These are phyloP conservation scores for Sesia apiformis DNA, from an alignment of 2,888 invertebrate species.

Conservation along the genomic window DNA sequence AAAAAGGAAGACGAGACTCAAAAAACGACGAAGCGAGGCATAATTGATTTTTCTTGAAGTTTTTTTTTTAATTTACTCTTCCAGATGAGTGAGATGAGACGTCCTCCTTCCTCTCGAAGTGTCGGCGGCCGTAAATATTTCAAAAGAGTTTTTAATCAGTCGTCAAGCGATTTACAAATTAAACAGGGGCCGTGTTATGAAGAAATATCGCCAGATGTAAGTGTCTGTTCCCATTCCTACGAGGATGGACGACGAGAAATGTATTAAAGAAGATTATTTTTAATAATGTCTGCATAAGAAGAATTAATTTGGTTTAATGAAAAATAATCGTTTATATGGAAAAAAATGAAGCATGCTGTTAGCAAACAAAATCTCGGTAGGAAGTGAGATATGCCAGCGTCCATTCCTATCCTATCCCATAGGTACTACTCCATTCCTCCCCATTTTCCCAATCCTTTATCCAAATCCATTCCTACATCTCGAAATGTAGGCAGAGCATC, in stretches of 20 bases:
- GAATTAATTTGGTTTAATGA: too few species aligned
- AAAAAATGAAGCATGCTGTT: too few species aligned
- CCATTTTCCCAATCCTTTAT: too few species aligned
- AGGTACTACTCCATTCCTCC: too few species aligned
- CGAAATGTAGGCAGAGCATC: too few species aligned
- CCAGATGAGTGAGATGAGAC: constrained; percentile 1
- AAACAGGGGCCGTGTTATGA: constrained; percentile 70
- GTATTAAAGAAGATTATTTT: not conserved
- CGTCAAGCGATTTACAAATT: constrained; percentile 73
- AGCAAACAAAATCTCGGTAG: too few species aligned
- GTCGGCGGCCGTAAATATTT: constrained; percentile 52
- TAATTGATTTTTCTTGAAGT: not conserved
- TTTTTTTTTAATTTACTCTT: not conserved
- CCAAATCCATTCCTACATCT: too few species aligned
- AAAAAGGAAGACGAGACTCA: too few species aligned
- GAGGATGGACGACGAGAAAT: not conserved
- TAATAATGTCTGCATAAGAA: too few species aligned
- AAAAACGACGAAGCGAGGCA: not conserved
- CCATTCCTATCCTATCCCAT: too few species aligned
- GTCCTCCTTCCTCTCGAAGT: constrained; percentile 14
- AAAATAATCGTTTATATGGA: too few species aligned
- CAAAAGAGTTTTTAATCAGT: constrained; percentile 73
- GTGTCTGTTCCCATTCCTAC: constrained; percentile 34
- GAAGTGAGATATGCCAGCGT: too few species aligned
- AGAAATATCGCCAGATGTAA: constrained; percentile 54